Evolutionary conservation across 1,140 invertebrate genomes (phyloP), one percentile per base, ranked within the genome.

Genomic region (Protaetia brevitarsis): DNA sequence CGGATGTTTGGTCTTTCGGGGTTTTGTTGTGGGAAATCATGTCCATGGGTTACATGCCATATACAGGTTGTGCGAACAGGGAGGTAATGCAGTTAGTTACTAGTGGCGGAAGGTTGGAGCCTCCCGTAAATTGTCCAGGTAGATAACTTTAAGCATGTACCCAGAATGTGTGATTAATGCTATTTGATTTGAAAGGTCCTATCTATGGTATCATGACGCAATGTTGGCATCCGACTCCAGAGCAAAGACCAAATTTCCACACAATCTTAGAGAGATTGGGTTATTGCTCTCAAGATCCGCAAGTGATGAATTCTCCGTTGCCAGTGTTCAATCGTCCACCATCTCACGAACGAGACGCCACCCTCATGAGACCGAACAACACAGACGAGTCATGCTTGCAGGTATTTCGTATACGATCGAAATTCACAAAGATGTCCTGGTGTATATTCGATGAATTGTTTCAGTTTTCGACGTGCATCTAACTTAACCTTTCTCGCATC

Each of bases 1-100:
- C 96, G 21, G 97, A 99, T 79, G 91, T 98, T 19, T 99, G 97
- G 97, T 96, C 96, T 0, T 99, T 93, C 79, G 97, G 97, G 1
- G 93, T 99, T 5, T 79, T 98, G 7, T 82, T 99, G 5, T 99
- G 97, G 97, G 97, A 99, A 79, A 91, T 95, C 16, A 86, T 96
- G 85, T 96, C 95, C 0, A 84, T 99, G 74, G 97, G 97, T 2
- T 96, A 96, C 74, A 96, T 98, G 89, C 97, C 97, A 21, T 99
- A 99, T 79, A 95, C 96, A 0, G 96, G 95, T 0, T 89, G 94
- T 75, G 87, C 92, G 4, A 99, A 99, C 82, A 85, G 94, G 57
- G 95, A 99, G 78, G 97, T 99, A 13, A 98, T 99, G 95, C 88
- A 96, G 75, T 86, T 97, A 79, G 95, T 99, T 16, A 92, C 92